Conservation (phyloP, 2,888 invertebrate species). For the Ornithoptera priamus region DNA sequence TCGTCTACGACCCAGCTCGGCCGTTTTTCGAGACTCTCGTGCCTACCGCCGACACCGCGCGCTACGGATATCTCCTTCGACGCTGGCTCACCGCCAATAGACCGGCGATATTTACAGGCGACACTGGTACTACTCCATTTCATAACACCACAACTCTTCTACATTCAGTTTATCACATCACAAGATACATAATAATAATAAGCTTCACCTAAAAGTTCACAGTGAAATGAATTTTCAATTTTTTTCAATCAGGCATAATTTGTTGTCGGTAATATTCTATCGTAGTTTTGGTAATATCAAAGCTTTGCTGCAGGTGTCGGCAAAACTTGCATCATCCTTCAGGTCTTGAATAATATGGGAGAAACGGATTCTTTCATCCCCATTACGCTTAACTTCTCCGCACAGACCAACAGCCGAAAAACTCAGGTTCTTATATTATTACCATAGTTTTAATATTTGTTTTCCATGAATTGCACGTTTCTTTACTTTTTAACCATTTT, state of each 20-base stretch:
- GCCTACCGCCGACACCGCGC: constrained; percentile 93
- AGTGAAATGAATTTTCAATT: too few relatives aligned
- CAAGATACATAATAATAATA: too few relatives aligned
- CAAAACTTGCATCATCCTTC: constrained; percentile 91
- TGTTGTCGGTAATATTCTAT: too few relatives aligned
- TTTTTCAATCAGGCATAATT: too few relatives aligned
- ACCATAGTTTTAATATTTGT: too few relatives aligned
- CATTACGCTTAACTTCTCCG: constrained; percentile 92
- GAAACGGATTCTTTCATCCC: constrained; percentile 83
- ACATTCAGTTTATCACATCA: too few relatives aligned
- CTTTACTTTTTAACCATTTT: too few relatives aligned
- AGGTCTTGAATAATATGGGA: constrained; percentile 84
- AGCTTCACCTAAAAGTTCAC: too few relatives aligned
- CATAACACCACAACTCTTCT: too few relatives aligned
- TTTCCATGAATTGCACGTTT: too few relatives aligned
- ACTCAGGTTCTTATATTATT: constrained; percentile 79
- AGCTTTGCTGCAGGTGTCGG: constrained; percentile 85
- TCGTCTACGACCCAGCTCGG: constrained; percentile 83
- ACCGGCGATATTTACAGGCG: constrained; percentile 94
- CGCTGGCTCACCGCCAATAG: constrained; percentile 85
- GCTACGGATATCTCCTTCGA: constrained; percentile 90
- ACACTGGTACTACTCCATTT: constrained; percentile 80
- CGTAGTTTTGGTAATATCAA: too few relatives aligned
- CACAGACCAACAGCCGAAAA: constrained; percentile 91
- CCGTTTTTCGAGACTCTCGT: constrained; percentile 95